phyloP scores from a whole-genome alignment of 2,888 invertebrate species.

The Xestia c-nigrum region DNA sequence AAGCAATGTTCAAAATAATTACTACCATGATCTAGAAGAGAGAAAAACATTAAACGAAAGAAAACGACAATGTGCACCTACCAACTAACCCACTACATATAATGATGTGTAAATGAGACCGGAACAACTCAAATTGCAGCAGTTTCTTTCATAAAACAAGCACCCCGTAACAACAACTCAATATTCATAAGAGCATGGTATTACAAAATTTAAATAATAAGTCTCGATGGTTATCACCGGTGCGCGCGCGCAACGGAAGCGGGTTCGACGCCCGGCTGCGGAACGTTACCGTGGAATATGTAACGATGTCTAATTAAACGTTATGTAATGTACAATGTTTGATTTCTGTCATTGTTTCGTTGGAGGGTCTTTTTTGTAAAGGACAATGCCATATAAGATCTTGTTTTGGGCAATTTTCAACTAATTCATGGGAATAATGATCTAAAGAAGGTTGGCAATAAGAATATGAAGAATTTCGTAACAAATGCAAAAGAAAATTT shows the following conservation, averaged over 20 bases:
- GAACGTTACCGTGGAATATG: conserved; percentile 82
- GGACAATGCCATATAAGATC: not conserved
- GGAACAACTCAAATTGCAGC: conserved; percentile 36
- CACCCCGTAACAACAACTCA: conserved; percentile 38
- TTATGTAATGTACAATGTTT: conserved; percentile 61
- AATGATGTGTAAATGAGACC: conserved; percentile 36
- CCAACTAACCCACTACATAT: not conserved
- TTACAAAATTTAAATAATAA: conserved; percentile 67
- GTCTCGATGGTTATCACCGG: conserved; percentile 73
- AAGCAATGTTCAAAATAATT: not conserved
- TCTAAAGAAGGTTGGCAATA: not conserved
- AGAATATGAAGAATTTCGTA: not conserved
- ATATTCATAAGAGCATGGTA: conserved; percentile 57
- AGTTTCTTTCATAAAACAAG: conserved; percentile 37
- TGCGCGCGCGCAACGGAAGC: conserved; percentile 76
- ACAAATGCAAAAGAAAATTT: not conserved
- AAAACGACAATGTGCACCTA: not conserved
- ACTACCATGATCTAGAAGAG: not conserved
- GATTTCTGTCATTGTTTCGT: conserved; percentile 53
- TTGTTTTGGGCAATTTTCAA: not conserved
- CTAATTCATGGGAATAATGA: not conserved
- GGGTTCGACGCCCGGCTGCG: conserved; percentile 85
- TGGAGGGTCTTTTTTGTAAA: not conserved
- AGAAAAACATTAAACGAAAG: not conserved
- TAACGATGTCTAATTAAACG: conserved; percentile 77